These are phyloP conservation scores for Aplysia californica DNA, from an alignment of 1,140 invertebrate genomes.

Conservation along the genomic window DNA sequence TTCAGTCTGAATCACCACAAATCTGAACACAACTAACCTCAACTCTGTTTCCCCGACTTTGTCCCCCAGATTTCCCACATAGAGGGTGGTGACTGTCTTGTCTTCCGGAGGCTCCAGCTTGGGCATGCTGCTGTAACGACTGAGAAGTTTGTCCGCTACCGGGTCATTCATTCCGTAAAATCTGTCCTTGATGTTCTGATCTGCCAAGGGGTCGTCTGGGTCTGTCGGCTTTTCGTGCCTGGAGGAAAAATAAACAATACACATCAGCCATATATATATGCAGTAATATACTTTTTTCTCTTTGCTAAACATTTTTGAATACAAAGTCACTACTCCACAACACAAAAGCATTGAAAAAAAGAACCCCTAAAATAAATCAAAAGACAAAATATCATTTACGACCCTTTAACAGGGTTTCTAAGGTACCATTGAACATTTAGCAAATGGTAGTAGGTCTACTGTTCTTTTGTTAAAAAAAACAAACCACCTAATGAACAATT, in stretches of 20 bases:
- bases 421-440: too few species aligned
- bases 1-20: too few species aligned
- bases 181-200: constrained; percentile 99
- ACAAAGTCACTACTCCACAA: background rate
- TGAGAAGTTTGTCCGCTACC: constrained; percentile 97
- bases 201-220: constrained; percentile 98
- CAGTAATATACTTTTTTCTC: background rate
- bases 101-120: constrained; percentile 96
- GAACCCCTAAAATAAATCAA: too few species aligned
- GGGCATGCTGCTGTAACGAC: constrained; percentile 90
- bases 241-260: too few species aligned
- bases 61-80: constrained; percentile 92
- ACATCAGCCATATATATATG: too few species aligned
- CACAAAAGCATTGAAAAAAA: background rate
- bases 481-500: too few species aligned
- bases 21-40: too few species aligned
- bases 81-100: constrained; percentile 94
- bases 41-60: constrained; percentile 90
- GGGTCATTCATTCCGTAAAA: constrained; percentile 99
- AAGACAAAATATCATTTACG: too few species aligned
- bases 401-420: too few species aligned
- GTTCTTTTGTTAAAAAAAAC: too few species aligned
- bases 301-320: background rate
- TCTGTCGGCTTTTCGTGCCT: constrained; percentile 99
- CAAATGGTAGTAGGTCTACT: too few species aligned